Percentiles rank a stretch among this genome's conserved stretches.
phyloP scores from a whole-genome alignment of 2,888 invertebrate species.

The Diplazon laetatorius region DNA sequence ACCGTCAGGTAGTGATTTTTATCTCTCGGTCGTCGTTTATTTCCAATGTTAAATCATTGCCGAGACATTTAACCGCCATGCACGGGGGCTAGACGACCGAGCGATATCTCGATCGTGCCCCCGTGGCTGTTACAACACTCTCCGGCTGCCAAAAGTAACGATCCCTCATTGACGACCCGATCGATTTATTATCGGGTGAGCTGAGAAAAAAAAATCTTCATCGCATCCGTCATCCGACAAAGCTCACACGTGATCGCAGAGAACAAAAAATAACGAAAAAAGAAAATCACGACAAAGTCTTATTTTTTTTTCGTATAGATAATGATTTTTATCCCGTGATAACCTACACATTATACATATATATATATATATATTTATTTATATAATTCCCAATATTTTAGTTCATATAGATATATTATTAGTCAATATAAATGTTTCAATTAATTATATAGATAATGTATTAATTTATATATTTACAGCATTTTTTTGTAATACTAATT shows the following conservation, averaged over 20 bases:
- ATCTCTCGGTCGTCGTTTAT: conserved; percentile 70
- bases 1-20: conserved; percentile 58
- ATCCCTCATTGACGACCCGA: conserved; percentile 16
- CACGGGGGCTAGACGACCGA: conserved; percentile 42
- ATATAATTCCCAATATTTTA: too few relatives aligned
- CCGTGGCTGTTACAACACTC: conserved; percentile 32
- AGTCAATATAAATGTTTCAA: too few relatives aligned
- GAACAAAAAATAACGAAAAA: too few relatives aligned
- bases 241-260: too few relatives aligned
- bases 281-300: too few relatives aligned
- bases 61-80: conserved; percentile 78
- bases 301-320: too few relatives aligned
- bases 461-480: neutral
- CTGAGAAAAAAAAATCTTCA: conserved; percentile 47
- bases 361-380: too few relatives aligned
- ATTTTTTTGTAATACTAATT: neutral
- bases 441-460: neutral
- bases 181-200: conserved; percentile 37
- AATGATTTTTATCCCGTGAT: too few relatives aligned
- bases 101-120: conserved; percentile 56
- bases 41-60: conserved; percentile 78
- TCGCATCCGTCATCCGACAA: conserved; percentile 63
- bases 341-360: too few relatives aligned
- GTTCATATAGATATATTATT: too few relatives aligned
- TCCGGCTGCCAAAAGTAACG: conserved; percentile 3